Conservation (phyloP, 2,113 vertebrate species). For the Aptenodytes forsteri region DNA sequence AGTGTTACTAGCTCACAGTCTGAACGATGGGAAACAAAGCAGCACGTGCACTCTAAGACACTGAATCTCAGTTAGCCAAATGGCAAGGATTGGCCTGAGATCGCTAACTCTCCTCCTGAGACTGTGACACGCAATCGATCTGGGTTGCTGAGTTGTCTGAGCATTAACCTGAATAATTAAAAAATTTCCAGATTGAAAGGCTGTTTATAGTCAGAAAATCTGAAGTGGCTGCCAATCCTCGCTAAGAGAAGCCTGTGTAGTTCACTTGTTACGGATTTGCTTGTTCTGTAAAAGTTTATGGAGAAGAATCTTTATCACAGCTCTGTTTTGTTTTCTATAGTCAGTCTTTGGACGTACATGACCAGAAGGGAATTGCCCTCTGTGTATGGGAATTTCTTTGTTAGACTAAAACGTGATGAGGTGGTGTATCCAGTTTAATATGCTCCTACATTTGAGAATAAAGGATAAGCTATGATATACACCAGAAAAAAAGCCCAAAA, state of each 20-base stretch:
- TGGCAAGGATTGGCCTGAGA: not conserved
- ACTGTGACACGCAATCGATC: not conserved
- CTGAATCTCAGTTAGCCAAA: not conserved
- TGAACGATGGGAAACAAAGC: not conserved
- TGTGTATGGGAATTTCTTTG: not conserved
- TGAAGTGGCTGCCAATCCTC: not conserved
- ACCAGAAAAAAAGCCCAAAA: not conserved
- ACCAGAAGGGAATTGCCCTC: not conserved
- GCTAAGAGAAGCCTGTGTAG: not conserved
- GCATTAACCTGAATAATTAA: not conserved
- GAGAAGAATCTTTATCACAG: not conserved
- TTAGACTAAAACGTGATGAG: not conserved
- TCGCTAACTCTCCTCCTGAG: not conserved
- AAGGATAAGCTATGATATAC: not conserved
- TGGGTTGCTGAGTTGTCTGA: not conserved
- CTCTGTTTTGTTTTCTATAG: not conserved
- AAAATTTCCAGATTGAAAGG: not conserved
- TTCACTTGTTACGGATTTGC: not conserved
- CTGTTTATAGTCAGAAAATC: not conserved
- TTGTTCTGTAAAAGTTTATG: slow-evolving; percentile 26
- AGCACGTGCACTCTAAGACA: accelerated
- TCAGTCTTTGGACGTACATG: not conserved
- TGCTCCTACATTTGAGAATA: not conserved
- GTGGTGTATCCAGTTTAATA: not conserved
- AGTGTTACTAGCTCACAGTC: not conserved